Evolutionary conservation across 2,888 invertebrate species (phyloP).

Genomic region (Amaurobius ferox): DNA sequence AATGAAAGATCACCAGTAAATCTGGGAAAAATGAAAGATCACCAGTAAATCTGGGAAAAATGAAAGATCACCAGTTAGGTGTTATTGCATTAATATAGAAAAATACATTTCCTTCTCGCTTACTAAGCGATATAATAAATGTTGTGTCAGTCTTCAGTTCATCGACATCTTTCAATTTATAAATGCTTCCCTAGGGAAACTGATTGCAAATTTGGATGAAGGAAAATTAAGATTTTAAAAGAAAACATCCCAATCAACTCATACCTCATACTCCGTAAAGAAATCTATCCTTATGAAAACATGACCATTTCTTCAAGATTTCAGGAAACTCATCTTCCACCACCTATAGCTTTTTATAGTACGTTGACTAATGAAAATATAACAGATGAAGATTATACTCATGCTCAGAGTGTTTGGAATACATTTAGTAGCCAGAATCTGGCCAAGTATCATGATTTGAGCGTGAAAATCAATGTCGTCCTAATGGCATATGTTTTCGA

Average conservation of each 20-base stretch:
- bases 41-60: no score
- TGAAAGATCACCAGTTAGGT: no score
- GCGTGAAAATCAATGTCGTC: neutral
- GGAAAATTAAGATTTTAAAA: neutral
- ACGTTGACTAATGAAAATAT: neutral
- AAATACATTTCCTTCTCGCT: no score
- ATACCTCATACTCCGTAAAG: neutral
- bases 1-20: no score
- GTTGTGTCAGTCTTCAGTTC: neutral
- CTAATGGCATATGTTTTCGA: neutral
- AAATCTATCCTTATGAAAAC: neutral
- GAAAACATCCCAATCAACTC: neutral
- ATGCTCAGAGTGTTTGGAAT: slow-evolving; percentile 1
- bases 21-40: no score
- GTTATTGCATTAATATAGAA: no score
- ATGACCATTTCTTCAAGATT: neutral
- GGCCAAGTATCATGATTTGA: neutral
- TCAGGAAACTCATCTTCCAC: neutral
- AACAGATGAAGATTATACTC: neutral
- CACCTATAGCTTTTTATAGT: neutral
- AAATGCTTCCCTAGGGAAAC: neutral
- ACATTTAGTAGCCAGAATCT: neutral
- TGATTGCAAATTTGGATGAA: neutral
- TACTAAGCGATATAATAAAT: neutral
- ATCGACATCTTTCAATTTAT: neutral